These are phyloP conservation scores for Patiria pectinifera DNA, from an alignment of 53 echinoderm and acorn worm species.

Conservation along the genomic window DNA sequence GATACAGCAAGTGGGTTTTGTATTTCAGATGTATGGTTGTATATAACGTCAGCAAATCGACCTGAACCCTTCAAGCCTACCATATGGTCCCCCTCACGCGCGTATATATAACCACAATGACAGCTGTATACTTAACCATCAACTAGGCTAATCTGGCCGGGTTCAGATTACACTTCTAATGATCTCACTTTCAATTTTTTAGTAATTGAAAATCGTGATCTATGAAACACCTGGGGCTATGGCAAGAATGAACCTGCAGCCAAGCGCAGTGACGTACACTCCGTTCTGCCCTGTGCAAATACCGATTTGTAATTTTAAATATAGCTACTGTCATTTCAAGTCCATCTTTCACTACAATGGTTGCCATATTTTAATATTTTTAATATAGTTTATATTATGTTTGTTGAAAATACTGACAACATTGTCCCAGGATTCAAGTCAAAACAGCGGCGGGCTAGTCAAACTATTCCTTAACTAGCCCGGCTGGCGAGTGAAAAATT, in stretches of 20 bases:
- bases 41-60: neutral
- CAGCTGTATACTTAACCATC: constrained; percentile 31
- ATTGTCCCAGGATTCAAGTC: too few relatives aligned
- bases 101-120: constrained; percentile 1
- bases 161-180: constrained; percentile 36
- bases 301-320: neutral
- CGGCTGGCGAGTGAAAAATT: too few relatives aligned
- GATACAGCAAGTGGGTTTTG: neutral
- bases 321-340: neutral
- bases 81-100: constrained; percentile 25
- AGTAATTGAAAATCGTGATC: constrained; percentile 52
- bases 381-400: too few relatives aligned
- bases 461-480: too few relatives aligned
- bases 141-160: constrained; percentile 32
- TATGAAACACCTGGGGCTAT: constrained; percentile 52
- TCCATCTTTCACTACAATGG: neutral
- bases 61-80: constrained; percentile 9
- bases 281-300: neutral
- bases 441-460: too few relatives aligned
- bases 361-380: too few relatives aligned
- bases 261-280: neutral
- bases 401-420: too few relatives aligned
- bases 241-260: neutral
- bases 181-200: constrained; percentile 22
- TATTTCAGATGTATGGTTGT: neutral